Conservation (phyloP, 1,140 invertebrate species). For the Dendroctonus valens region DNA sequence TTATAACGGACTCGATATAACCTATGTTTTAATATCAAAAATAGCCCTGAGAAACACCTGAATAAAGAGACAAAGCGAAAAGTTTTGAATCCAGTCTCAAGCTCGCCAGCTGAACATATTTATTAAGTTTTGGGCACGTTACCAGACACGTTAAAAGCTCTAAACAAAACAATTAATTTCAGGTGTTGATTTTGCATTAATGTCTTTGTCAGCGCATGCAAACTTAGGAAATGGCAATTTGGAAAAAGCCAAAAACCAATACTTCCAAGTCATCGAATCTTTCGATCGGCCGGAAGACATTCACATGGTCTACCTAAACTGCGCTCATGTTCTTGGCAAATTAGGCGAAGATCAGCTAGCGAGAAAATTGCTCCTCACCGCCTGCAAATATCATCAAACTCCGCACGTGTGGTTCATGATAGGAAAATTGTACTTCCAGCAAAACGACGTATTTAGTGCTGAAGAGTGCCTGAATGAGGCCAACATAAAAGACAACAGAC, state of each 20-base stretch:
- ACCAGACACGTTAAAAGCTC: too few species aligned
- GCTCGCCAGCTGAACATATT: too few species aligned
- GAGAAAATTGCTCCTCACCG: conserved; percentile 40
- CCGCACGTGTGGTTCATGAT: conserved; percentile 44
- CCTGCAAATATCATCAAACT: conserved; percentile 44
- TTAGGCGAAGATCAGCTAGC: conserved; percentile 39
- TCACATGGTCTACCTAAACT: conserved; percentile 42
- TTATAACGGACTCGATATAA: too few species aligned
- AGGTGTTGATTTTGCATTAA: too few species aligned
- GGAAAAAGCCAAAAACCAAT: conserved; percentile 40
- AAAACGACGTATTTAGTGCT: conserved; percentile 44
- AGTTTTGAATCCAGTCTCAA: too few species aligned
- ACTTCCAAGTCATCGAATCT: conserved; percentile 38
- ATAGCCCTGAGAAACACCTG: too few species aligned
- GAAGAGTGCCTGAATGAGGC: conserved; percentile 46
- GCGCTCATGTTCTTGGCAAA: conserved; percentile 31
- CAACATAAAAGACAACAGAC: conserved; percentile 42
- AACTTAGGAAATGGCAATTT: conserved; percentile 29
- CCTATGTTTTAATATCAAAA: too few species aligned
- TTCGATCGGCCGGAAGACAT: conserved; percentile 43
- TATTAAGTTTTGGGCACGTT: too few species aligned
- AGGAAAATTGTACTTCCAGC: conserved; percentile 41
- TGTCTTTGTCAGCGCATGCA: too few species aligned
- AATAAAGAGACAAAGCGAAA: too few species aligned
- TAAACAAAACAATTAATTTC: too few species aligned